Conservation (phyloP, 2,797 vertebrate genomes). For the Columba guinea region DNA sequence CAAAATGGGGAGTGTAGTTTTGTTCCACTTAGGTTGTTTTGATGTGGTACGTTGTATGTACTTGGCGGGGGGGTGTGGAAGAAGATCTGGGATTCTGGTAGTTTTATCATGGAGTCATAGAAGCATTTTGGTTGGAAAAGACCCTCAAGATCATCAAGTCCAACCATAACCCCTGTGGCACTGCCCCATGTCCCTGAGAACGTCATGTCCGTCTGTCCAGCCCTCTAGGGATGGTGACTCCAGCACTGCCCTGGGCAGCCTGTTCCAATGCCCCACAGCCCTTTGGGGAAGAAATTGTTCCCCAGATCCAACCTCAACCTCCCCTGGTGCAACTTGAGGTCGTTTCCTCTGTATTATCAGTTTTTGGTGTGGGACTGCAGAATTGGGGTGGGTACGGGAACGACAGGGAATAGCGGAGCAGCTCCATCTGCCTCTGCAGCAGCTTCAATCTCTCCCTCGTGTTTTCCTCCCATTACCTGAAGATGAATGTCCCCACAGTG, state of each 20-base stretch:
- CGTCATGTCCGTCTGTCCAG: too few species aligned
- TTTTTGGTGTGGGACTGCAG: background rate
- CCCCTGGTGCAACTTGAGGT: too few species aligned
- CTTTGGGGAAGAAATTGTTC: too few species aligned
- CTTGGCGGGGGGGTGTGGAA: background rate
- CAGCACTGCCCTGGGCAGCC: too few species aligned
- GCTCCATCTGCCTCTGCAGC: accelerated
- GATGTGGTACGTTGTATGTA: accelerated
- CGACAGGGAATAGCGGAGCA: background rate
- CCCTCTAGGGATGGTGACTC: too few species aligned
- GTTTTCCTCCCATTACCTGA: background rate
- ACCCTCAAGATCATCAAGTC: too few species aligned
- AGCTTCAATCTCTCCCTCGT: background rate
- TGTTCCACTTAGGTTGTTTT: background rate
- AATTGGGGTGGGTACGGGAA: background rate
- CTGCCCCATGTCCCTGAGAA: too few species aligned
- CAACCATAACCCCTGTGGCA: too few species aligned
- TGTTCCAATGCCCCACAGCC: too few species aligned
- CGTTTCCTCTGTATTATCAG: background rate
- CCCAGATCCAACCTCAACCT: too few species aligned
- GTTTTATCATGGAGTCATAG: background rate
- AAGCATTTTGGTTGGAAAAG: too few species aligned
- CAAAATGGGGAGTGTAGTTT: background rate
- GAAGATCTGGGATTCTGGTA: background rate
- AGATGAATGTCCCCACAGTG: background rate